A percentile compares a stretch with the other conserved stretches of the same genome.
Evolutionary conservation across 53 echinoderm and acorn worm species (phyloP).

Genomic region (Echinarachnius parma): DNA sequence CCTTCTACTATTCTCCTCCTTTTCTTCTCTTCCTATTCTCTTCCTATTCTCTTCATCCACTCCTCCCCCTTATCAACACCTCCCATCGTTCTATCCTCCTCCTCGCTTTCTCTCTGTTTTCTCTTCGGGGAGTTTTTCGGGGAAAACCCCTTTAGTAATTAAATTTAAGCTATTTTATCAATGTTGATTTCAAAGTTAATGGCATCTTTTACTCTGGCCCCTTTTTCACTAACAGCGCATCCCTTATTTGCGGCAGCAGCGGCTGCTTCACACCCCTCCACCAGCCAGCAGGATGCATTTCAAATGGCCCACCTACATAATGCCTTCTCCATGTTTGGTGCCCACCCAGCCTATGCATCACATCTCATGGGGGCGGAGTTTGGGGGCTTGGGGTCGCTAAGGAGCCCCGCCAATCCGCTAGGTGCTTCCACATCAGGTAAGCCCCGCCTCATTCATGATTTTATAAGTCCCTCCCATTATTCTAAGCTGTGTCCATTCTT

Average conservation of each 20-base stretch:
- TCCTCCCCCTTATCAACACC: no score
- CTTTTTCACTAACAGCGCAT: conserved; percentile 17
- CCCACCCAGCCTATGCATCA: conserved; percentile 72
- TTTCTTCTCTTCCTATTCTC: no score
- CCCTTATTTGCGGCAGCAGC: conserved; percentile 43
- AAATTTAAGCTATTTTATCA: no score
- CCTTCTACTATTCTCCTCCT: no score
- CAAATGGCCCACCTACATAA: conserved; percentile 85
- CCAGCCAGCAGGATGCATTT: conserved; percentile 82
- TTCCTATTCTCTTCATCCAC: no score
- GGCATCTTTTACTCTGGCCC: background rate
- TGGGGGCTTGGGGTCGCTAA: conserved; percentile 89
- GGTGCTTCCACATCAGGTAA: conserved; percentile 51
- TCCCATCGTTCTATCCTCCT: no score
- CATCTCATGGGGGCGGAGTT: conserved; percentile 85
- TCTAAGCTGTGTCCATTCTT: background rate
- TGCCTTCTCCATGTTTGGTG: conserved; percentile 97
- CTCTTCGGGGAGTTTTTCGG: no score
- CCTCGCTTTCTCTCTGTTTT: no score
- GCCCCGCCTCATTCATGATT: background rate
- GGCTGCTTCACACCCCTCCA: conserved; percentile 54
- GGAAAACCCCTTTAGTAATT: no score
- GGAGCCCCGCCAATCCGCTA: conserved; percentile 42
- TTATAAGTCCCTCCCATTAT: background rate
- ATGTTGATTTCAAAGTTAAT: background rate